Conservation (phyloP, 2,113 vertebrate genomes). For the Syngnathus typhle region DNA sequence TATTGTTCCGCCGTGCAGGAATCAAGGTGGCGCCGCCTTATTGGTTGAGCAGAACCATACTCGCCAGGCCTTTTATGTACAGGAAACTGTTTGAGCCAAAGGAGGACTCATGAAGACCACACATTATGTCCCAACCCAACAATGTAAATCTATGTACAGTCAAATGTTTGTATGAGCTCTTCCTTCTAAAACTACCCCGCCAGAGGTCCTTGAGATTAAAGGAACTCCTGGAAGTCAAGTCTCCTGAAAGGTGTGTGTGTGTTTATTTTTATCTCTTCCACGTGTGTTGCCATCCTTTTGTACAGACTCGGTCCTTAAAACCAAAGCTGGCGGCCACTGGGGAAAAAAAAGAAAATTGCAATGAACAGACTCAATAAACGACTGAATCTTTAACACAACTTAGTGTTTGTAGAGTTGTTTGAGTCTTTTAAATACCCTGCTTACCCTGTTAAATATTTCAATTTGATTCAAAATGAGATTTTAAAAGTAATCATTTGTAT, state of each 20-base stretch:
- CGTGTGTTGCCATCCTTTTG: slow-evolving; percentile 3
- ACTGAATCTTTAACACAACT: too few species aligned
- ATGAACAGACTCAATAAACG: slow-evolving; percentile 5
- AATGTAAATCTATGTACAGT: slow-evolving; percentile 66
- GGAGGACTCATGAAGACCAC: slow-evolving; percentile 24
- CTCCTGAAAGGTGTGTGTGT: slow-evolving; percentile 10
- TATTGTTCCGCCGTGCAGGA: slow-evolving; percentile 17
- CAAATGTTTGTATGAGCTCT: slow-evolving; percentile 63
- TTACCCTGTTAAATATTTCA: too few species aligned
- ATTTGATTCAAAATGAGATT: too few species aligned
- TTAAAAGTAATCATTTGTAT: too few species aligned
- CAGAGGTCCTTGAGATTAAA: slow-evolving; percentile 59
- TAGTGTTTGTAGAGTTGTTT: too few species aligned
- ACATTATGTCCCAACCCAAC: slow-evolving; percentile 34
- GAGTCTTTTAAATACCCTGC: too few species aligned
- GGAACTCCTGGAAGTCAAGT: slow-evolving; percentile 46
- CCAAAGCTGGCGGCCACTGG: slow-evolving; percentile 1
- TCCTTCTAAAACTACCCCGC: slow-evolving; percentile 36
- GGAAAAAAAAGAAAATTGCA: slow-evolving; percentile 4
- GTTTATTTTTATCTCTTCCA: background rate
- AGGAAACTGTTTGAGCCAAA: slow-evolving; percentile 24
- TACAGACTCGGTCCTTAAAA: slow-evolving; percentile 4
- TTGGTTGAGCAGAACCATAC: slow-evolving; percentile 27
- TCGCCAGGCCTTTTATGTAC: slow-evolving; percentile 30
- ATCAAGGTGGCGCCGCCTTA: background rate